Evolutionary conservation across 2,888 invertebrate species (phyloP).

Genomic region (Hofmannophila pseudospretella): DNA sequence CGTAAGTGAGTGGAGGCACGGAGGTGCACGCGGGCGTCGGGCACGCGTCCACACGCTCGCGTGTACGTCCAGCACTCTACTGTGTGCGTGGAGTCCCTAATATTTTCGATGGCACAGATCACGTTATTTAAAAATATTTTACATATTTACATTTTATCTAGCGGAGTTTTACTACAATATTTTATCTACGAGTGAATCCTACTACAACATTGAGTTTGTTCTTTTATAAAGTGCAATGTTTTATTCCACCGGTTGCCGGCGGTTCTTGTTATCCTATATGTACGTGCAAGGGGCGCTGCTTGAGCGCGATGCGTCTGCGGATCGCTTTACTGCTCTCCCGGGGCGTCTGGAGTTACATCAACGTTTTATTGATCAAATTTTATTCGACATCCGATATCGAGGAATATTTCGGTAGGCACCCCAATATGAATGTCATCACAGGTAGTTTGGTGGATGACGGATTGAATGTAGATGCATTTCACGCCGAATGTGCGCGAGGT

Average conservation of each 20-base stretch:
- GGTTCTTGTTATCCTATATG: slow-evolving; percentile 68
- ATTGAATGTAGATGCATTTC: slow-evolving; percentile 6
- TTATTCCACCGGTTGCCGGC: slow-evolving; percentile 74
- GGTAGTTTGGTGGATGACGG: slow-evolving; percentile 13
- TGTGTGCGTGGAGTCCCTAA: slow-evolving; percentile 74
- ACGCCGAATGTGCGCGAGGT: slow-evolving; percentile 10
- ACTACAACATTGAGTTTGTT: slow-evolving; percentile 78
- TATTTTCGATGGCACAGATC: slow-evolving; percentile 74
- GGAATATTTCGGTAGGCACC: slow-evolving; percentile 20
- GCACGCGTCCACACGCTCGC: slow-evolving; percentile 29
- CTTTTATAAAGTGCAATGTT: slow-evolving; percentile 75
- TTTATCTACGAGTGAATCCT: slow-evolving; percentile 75
- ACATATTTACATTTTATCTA: slow-evolving; percentile 78
- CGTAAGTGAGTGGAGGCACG: slow-evolving; percentile 69
- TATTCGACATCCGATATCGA: slow-evolving; percentile 20
- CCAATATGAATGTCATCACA: slow-evolving; percentile 7
- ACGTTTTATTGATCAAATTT: slow-evolving; percentile 22
- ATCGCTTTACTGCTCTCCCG: slow-evolving; percentile 33
- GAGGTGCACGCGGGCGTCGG: slow-evolving; percentile 42
- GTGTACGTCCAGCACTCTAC: slow-evolving; percentile 53
- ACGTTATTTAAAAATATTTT: slow-evolving; percentile 74
- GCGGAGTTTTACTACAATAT: slow-evolving; percentile 75
- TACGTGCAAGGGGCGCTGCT: slow-evolving; percentile 61
- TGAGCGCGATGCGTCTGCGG: slow-evolving; percentile 40
- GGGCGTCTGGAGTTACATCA: slow-evolving; percentile 36